phyloP scores from a whole-genome alignment of 2,888 invertebrate species.

The Xestia sexstrigata region DNA sequence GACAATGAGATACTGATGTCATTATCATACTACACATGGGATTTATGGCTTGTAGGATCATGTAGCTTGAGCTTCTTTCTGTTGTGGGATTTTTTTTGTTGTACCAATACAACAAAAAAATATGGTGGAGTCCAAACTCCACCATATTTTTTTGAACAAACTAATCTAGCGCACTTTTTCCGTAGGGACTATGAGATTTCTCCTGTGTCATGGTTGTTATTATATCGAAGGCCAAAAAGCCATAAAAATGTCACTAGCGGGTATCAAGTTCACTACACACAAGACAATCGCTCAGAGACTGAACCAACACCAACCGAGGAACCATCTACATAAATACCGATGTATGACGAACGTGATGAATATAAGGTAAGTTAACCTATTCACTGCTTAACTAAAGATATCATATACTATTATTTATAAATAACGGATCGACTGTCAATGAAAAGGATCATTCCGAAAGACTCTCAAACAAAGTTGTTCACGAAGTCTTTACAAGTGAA shows the following conservation, averaged over 20 bases:
- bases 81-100: not conserved
- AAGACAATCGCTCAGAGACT: not conserved
- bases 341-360: not conserved
- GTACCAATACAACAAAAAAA: too few relatives aligned
- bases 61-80: not conserved
- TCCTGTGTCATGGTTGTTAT: not conserved
- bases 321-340: not conserved
- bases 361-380: not conserved
- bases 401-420: not conserved
- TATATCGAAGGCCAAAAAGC: not conserved
- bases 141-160: too few relatives aligned
- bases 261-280: not conserved
- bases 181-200: not conserved
- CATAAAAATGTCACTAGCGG: not conserved
- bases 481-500: constrained; percentile 54
- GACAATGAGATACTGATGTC: constrained; percentile 75
- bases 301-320: not conserved
- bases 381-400: not conserved
- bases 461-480: constrained; percentile 52
- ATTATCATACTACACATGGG: constrained; percentile 58
- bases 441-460: constrained; percentile 10
- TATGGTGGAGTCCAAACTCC: too few relatives aligned
- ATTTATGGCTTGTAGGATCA: constrained; percentile 27
- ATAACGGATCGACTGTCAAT: constrained; percentile 12
- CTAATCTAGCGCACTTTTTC: not conserved